phyloP scores from a whole-genome alignment of 2,113 vertebrate species.

The Brevimyrus niger region DNA sequence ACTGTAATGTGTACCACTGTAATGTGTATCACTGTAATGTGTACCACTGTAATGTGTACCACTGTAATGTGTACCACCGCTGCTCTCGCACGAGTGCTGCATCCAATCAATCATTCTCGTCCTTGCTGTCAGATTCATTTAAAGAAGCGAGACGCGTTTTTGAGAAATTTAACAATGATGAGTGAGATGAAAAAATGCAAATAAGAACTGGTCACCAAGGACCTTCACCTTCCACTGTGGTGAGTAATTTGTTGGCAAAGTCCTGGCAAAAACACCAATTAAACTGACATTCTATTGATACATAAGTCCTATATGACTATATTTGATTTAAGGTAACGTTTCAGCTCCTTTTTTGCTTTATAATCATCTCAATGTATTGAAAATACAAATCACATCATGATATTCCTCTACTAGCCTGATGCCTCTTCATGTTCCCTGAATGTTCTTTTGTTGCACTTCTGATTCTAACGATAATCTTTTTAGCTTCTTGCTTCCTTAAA shows the following conservation, averaged over 20 bases:
- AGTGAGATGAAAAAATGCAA: not conserved
- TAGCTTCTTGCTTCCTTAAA: not conserved
- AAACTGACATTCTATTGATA: not conserved
- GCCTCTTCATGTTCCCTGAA: not conserved
- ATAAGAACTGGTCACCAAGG: not conserved
- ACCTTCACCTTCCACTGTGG: not conserved
- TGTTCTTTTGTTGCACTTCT: not conserved
- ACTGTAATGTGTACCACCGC: not conserved
- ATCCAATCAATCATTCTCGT: not conserved
- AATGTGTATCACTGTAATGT: too few relatives aligned
- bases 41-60: not conserved
- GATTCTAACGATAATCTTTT: not conserved
- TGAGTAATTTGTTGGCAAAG: not conserved
- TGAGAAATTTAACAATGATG: not conserved
- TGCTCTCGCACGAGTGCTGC: not conserved
- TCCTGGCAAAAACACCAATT: not conserved
- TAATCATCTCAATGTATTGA: not conserved
- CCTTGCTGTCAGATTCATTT: not conserved
- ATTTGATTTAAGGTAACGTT: not conserved
- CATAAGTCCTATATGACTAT: not conserved
- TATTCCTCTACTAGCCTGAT: not conserved
- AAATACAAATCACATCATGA: not conserved
- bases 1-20: too few relatives aligned
- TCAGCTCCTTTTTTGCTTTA: not conserved
- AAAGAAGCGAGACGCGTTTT: not conserved